Conservation (phyloP, 2,797 vertebrate genomes). For the Trachurus trachurus region DNA sequence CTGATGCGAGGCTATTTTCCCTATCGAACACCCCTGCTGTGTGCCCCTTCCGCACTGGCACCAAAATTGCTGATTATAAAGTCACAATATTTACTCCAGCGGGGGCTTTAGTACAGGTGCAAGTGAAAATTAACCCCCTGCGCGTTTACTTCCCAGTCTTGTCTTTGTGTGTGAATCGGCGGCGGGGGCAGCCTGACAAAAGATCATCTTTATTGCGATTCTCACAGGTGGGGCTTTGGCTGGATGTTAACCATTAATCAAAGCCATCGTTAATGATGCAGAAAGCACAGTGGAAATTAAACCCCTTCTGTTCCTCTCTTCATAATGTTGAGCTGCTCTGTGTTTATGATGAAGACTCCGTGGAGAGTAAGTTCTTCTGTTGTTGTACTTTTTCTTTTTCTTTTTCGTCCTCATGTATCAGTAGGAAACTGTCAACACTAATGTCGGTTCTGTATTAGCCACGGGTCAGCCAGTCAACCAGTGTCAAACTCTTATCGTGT, state of each 20-base stretch:
- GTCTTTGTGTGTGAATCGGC: conserved; percentile 43
- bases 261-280: conserved; percentile 82
- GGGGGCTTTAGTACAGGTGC: conserved; percentile 59
- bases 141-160: conserved; percentile 47
- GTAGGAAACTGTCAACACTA: not conserved
- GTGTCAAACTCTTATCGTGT: too few species aligned
- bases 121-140: conserved; percentile 62
- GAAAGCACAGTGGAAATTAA: conserved; percentile 81
- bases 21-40: conserved; percentile 52
- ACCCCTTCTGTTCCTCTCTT: conserved; percentile 72
- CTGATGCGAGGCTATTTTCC: conserved; percentile 67
- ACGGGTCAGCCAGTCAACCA: conserved; percentile 3
- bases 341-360: conserved; percentile 53
- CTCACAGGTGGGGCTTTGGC: conserved; percentile 81
- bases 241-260: conserved; percentile 85
- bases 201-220: conserved; percentile 78
- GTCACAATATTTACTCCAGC: conserved; percentile 78
- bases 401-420: conserved; percentile 22
- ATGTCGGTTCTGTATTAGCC: conserved; percentile 1
- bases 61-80: conserved; percentile 77
- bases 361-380: conserved; percentile 26
- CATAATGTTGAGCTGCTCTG: conserved; percentile 65
- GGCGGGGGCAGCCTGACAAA: conserved; percentile 55
- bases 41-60: conserved; percentile 52
- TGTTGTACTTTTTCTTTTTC: not conserved